phyloP scores from a whole-genome alignment of 2,113 vertebrate species.

The Rutilus rutilus region DNA sequence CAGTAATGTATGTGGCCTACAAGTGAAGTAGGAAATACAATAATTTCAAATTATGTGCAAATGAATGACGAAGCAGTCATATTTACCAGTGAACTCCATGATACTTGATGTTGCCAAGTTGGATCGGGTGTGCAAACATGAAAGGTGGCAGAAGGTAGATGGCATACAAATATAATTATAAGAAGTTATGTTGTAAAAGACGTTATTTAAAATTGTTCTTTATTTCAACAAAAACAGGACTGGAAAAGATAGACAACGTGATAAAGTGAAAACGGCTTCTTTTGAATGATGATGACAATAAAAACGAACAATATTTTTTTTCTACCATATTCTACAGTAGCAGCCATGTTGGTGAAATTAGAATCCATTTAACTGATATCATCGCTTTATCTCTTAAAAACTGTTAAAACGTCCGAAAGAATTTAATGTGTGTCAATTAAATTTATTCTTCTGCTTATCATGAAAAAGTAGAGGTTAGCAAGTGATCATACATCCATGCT shows the following conservation, averaged over 20 bases:
- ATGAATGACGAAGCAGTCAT: background rate
- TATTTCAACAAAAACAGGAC: no score
- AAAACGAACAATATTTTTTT: background rate
- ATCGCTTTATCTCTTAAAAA: background rate
- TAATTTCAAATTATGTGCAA: background rate
- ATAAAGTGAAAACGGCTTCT: no score
- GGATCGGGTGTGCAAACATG: background rate
- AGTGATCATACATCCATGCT: constrained; percentile 46
- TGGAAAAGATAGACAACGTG: no score
- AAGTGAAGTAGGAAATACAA: background rate
- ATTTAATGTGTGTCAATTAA: background rate
- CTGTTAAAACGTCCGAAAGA: background rate
- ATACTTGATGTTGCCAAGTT: background rate
- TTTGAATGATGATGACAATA: background rate
- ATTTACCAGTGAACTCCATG: background rate
- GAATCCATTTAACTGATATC: background rate
- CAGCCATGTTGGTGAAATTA: background rate
- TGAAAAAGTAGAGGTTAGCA: constrained; percentile 32
- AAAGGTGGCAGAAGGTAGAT: background rate
- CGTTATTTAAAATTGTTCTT: background rate
- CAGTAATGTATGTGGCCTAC: background rate
- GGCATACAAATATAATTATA: no score
- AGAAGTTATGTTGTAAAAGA: background rate
- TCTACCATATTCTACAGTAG: background rate
- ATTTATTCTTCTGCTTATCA: constrained; percentile 24